A percentile compares a stretch with the other conserved stretches of the same genome.
Evolutionary conservation across 2,113 vertebrate genomes (phyloP).

Genomic region (Chloebia gouldiae): DNA sequence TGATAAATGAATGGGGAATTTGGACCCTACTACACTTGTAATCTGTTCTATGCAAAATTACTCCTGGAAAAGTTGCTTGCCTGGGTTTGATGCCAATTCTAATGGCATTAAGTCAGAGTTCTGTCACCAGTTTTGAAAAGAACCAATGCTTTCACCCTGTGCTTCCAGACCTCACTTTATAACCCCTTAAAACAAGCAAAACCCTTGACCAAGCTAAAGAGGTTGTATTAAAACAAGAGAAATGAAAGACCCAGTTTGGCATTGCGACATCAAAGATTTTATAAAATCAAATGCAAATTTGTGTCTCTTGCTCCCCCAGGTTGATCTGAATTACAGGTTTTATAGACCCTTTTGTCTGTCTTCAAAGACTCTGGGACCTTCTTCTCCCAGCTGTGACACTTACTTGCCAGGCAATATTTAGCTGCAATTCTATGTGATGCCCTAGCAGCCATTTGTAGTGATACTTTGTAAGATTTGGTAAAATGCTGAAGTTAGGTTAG

Average conservation of each 20-base stretch:
- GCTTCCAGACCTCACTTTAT: background rate
- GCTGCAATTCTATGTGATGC: background rate
- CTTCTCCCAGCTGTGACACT: background rate
- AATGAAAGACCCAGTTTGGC: background rate
- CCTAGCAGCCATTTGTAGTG: background rate
- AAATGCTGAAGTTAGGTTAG: background rate
- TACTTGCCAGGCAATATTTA: background rate
- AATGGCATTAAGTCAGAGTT: background rate
- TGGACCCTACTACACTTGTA: background rate
- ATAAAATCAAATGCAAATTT: background rate
- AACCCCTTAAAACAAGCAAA: background rate
- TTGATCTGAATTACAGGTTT: background rate
- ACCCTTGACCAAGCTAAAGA: background rate
- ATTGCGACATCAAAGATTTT: background rate
- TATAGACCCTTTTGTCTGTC: background rate
- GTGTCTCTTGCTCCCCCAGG: background rate
- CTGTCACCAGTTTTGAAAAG: background rate
- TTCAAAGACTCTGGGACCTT: background rate
- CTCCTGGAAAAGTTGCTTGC: background rate
- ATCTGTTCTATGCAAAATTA: background rate
- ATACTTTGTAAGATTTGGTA: background rate
- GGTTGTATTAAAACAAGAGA: background rate
- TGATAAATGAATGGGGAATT: background rate
- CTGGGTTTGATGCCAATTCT: background rate
- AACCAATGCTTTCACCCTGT: background rate